phyloP scores from a whole-genome alignment of 2,888 invertebrate species.

The Nemotelus pantherinus region DNA sequence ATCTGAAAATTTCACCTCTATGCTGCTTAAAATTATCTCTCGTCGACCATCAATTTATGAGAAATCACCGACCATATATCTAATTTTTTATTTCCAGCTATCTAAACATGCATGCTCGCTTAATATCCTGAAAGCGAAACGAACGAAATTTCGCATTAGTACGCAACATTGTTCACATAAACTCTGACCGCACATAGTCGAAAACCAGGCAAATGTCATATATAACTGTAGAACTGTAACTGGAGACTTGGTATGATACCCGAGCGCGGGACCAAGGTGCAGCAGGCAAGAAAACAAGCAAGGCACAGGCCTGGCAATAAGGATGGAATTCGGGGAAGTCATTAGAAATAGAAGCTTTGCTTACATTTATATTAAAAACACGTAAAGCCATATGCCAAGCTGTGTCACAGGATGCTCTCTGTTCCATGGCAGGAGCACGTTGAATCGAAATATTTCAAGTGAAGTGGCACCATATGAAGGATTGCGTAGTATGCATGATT shows the following conservation, averaged over 20 bases:
- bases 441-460: slow-evolving; percentile 36
- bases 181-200: slow-evolving; percentile 16
- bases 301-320: too few species aligned
- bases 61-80: too few species aligned
- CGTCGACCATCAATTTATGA: too few species aligned
- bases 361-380: slow-evolving; percentile 41
- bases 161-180: slow-evolving; percentile 24
- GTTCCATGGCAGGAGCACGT: slow-evolving; percentile 34
- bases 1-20: too few species aligned
- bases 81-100: not conserved
- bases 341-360: slow-evolving; percentile 20
- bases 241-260: too few species aligned
- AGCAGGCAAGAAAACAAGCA: too few species aligned
- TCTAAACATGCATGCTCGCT: not conserved
- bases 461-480: slow-evolving; percentile 33
- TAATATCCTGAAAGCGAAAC: not conserved
- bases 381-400: slow-evolving; percentile 38
- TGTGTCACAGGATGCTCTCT: slow-evolving; percentile 24
- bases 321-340: slow-evolving; percentile 12
- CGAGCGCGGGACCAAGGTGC: too few species aligned
- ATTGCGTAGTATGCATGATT: slow-evolving; percentile 28
- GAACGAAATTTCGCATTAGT: slow-evolving; percentile 4
- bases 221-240: too few species aligned
- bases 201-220: not conserved
- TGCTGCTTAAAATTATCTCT: too few species aligned